Base-by-base conservation (phyloP, 2,113 vertebrate species). In the Antechinus flavipes region DNA sequence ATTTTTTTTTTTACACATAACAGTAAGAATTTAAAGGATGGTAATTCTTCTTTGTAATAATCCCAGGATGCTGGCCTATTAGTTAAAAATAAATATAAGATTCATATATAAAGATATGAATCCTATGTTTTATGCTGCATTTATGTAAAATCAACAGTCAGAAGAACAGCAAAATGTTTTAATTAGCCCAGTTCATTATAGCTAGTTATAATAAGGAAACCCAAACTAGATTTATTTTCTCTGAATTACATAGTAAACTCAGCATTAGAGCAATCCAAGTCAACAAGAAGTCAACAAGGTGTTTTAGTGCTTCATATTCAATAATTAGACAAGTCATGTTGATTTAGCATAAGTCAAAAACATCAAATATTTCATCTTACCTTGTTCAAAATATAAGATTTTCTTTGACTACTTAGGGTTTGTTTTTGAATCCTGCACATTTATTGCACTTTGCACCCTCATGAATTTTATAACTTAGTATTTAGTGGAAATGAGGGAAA, bases 341-440 rank as follows among this genome's bases (percentile, higher is more conserved):
- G 4, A 92, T 25, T 6, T 46, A 49, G 89, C 91, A 35, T 30
- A 42, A 23, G 23, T 55, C 92, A 49, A 22, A 25, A 46, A 12
- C 30, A 91, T 91, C 16, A 93, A 46, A n/a, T 9, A 89, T 89
- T 95, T 91, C 16, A 90, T 92, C 42, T 47, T 91, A 16, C 92
- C 93, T 96, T 89, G 49, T 95, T 91, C 61, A 42, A 94, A 94
- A 90, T 55, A 90, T 30, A 58, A 46, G 35, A 58, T 56, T 89
- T 96, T 94, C 25, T 76, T 5, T 24, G 93, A 14, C 92, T 93
- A 94, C 11, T 8, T 55, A 92, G 61, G 52, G 35, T 58, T 89
- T 35, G 0, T 58, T 93, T 95, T 94, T 47, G 89, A 49, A 95
- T 91, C 91, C 93, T 68, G 8, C 55, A 91, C 46, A 47, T 89